Evolutionary conservation across 2,888 invertebrate species (phyloP), one percentile per base, ranked within the genome.

Genomic region (Plebejus melissa): DNA sequence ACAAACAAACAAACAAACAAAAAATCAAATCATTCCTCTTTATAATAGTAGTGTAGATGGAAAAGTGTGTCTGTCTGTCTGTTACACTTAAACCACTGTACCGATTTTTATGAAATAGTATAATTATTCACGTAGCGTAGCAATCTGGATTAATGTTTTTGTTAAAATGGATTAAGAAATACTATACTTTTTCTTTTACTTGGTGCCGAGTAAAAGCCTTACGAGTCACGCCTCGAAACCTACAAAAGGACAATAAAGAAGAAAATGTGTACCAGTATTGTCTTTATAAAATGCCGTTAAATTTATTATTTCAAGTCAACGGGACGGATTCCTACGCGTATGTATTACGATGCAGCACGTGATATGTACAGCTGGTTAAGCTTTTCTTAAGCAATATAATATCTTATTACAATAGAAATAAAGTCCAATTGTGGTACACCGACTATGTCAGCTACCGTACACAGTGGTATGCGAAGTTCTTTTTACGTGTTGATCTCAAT

Each of bases 311-410:
- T 71, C n/a, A 46, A 71, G 71, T 71, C 46, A 83, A 83, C 84
- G 85, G 82, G 82, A 84, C 83, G 83, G 83, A 90, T 88, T 82
- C 84, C 83, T 82, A 78, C 80, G 86, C 88, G 86, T 88, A 82
- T 83, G 22, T 84, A 91, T 91, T 90, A 87, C 85, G 82, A 91
- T 90, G 89, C 90, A 88, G 0, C 0, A 22, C 22, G 22, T 22
- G 22, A n/a, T n/a, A n/a, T n/a, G n/a, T n/a, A n/a, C n/a, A n/a
- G n/a, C n/a, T n/a, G n/a, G n/a, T n/a, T n/a, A n/a, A n/a, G n/a
- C n/a, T n/a, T 22, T 22, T 22, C 22, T 22, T 22, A 22, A 22
- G 22, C 22, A 0, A 22, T 22, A 22, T 22, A 22, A 22, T 22
- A 22, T 60, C 75, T 76, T 78, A 50, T 7, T 65, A 16, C 13